These are phyloP conservation scores for Zosterops hypoxanthus DNA, from an alignment of 2,113 vertebrate species.

Conservation along the genomic window DNA sequence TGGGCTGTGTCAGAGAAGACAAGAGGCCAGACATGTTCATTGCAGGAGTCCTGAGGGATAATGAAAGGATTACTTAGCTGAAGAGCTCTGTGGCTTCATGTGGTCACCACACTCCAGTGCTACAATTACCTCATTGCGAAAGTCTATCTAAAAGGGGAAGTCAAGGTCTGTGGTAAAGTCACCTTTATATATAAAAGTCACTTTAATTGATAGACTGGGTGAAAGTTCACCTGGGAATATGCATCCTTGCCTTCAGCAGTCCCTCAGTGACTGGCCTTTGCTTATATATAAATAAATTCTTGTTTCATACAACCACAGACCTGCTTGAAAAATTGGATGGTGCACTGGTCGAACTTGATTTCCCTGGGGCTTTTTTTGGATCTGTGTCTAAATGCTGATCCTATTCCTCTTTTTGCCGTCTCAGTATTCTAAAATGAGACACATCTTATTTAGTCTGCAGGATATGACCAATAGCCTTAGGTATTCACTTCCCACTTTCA, in stretches of 20 bases:
- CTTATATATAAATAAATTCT: neutral
- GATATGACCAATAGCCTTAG: neutral
- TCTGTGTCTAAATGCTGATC: neutral
- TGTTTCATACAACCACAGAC: neutral
- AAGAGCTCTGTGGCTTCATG: neutral
- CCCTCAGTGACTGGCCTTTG: neutral
- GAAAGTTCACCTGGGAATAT: neutral
- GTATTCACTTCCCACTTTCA: neutral
- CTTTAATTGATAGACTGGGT: neutral
- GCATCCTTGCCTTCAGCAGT: neutral
- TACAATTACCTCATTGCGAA: neutral
- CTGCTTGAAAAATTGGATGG: neutral
- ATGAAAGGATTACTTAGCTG: neutral
- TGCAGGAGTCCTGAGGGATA: neutral
- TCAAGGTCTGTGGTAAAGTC: neutral
- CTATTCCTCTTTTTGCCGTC: neutral
- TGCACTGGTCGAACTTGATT: neutral
- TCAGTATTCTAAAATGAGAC: neutral
- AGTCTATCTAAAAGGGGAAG: constrained; percentile 3
- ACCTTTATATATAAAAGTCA: neutral
- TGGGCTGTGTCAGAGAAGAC: neutral
- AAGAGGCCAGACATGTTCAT: neutral
- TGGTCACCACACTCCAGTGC: neutral
- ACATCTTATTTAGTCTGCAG: neutral
- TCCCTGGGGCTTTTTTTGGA: neutral